Percentiles rank a stretch among this genome's conserved stretches.
Conservation (phyloP, 2,888 invertebrate species). For the Drosophila villosipedis region DNA sequence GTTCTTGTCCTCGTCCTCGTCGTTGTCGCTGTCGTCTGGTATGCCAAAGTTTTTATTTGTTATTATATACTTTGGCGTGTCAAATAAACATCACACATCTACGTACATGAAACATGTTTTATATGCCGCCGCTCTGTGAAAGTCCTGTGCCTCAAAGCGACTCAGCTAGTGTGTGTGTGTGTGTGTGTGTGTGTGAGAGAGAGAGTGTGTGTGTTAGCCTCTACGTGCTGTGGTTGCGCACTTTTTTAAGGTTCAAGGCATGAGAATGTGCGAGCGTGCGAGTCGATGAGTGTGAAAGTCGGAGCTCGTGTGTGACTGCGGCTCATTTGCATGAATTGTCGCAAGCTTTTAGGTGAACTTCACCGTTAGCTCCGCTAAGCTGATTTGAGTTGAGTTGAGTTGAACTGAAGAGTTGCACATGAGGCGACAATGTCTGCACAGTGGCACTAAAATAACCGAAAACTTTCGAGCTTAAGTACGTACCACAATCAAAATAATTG, state of each 20-base stretch:
- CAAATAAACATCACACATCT: conserved; percentile 82
- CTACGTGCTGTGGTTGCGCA: conserved; percentile 79
- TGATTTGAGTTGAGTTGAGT: conserved; percentile 28
- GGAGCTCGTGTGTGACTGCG: conserved; percentile 64
- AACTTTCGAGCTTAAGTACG: neutral
- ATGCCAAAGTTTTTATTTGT: conserved; percentile 79
- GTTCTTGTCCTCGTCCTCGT: conserved; percentile 17
- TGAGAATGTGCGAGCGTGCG: conserved; percentile 24
- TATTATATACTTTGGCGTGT: conserved; percentile 82
- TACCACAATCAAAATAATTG: neutral
- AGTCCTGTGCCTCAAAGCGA: conserved; percentile 7
- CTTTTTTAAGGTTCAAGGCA: conserved; percentile 62
- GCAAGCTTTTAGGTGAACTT: conserved; percentile 78
- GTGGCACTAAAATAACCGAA: conserved; percentile 3
- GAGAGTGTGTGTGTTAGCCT: conserved; percentile 20
- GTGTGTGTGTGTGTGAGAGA: conserved; percentile 5
- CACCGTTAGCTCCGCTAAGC: conserved; percentile 37
- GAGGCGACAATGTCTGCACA: conserved; percentile 48
- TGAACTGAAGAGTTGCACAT: conserved; percentile 34
- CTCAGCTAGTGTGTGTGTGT: conserved; percentile 4
- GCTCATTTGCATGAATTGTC: conserved; percentile 81
- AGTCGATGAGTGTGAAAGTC: conserved; percentile 42
- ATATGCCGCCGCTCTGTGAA: conserved; percentile 53
- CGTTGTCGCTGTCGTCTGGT: conserved; percentile 42
- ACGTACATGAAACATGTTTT: conserved; percentile 79